Conservation (phyloP, 53 echinoderm and acorn worm species). For the Astropecten irregularis region DNA sequence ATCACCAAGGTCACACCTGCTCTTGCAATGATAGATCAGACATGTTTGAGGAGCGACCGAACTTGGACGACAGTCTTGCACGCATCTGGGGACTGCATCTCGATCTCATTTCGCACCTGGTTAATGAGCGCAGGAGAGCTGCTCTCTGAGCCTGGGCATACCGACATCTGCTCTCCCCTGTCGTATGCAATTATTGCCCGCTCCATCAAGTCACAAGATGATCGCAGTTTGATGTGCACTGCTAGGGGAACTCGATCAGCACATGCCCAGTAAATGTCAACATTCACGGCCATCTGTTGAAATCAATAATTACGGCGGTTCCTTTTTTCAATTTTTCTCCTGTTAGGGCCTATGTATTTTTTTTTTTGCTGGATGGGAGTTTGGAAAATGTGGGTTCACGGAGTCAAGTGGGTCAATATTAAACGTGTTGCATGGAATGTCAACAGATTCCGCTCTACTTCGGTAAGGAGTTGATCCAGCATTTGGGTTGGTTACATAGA, state of each 20-base stretch:
- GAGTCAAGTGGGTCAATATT: background rate
- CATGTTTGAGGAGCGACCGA: background rate
- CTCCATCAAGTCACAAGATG: no score
- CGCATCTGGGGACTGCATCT: background rate
- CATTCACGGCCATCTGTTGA: constrained; percentile 26
- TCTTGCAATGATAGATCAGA: background rate
- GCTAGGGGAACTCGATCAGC: background rate
- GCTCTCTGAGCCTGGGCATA: background rate
- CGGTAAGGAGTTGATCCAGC: background rate
- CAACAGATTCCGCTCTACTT: background rate
- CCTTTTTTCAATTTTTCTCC: background rate
- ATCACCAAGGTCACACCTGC: background rate
- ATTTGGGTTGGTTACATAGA: background rate
- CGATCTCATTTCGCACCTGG: background rate
- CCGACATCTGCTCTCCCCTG: background rate
- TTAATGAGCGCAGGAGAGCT: background rate
- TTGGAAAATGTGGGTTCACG: background rate
- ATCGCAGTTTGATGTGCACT: background rate
- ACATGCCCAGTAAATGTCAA: background rate
- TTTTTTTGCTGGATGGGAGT: background rate
- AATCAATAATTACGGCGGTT: constrained; percentile 26
- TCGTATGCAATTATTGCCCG: background rate
- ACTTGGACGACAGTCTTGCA: background rate
- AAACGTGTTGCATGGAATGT: background rate
- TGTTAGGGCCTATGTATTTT: background rate